These are phyloP conservation scores for Erynnis tages DNA, from an alignment of 2,888 invertebrate species.

Conservation along the genomic window DNA sequence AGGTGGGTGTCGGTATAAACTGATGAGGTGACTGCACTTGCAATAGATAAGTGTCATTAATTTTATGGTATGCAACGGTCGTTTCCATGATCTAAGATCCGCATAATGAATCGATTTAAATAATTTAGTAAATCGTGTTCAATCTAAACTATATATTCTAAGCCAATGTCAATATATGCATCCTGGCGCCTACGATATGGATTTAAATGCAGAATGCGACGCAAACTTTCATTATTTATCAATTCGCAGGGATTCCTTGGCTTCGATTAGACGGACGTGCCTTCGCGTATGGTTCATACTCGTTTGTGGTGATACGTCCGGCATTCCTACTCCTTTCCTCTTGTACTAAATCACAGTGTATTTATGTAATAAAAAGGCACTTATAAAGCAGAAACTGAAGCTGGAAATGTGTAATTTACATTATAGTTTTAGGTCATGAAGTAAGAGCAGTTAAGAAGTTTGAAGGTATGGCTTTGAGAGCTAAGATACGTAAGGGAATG, in stretches of 20 bases:
- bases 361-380: conserved; percentile 34
- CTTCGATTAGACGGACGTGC: conserved; percentile 28
- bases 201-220: conserved; percentile 23
- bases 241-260: conserved; percentile 28
- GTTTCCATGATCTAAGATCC: not conserved
- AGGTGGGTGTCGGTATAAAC: conserved; percentile 41
- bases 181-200: conserved; percentile 19
- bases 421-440: too few species aligned
- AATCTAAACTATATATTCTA: conserved; percentile 5
- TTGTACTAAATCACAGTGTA: conserved; percentile 18
- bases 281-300: conserved; percentile 28
- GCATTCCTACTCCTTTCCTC: conserved; percentile 14
- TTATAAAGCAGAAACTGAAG: too few species aligned
- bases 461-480: too few species aligned
- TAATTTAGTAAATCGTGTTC: not conserved
- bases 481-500: too few species aligned
- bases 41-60: conserved; percentile 6
- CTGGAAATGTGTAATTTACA: too few species aligned
- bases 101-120: too few species aligned
- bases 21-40: conserved; percentile 22
- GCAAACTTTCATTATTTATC: conserved; percentile 24
- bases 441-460: too few species aligned
- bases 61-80: conserved; percentile 2
- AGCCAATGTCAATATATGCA: conserved; percentile 14
- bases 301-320: conserved; percentile 26